phyloP scores from a whole-genome alignment of 2,797 vertebrate species.

The Phataginus tricuspis region DNA sequence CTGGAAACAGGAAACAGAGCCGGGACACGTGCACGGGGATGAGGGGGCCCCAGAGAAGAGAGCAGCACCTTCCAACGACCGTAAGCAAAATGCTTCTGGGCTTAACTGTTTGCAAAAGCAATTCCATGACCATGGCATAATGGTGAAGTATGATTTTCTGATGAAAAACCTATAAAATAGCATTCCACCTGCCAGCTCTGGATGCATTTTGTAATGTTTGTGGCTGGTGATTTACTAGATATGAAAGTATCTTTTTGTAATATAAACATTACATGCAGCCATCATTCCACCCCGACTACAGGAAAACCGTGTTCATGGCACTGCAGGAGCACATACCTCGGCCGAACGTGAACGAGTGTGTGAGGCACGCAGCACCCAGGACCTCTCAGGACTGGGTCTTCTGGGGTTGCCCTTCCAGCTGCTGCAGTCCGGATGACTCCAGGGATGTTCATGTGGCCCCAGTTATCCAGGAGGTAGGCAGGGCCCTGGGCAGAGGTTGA shows the following conservation, averaged over 20 bases:
- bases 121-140: neutral
- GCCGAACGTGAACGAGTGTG: too few species aligned
- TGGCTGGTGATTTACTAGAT: neutral
- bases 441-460: neutral
- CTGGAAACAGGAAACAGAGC: too few species aligned
- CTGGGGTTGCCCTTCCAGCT: neutral
- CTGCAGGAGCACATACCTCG: rapidly evolving
- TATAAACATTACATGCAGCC: neutral
- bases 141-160: neutral
- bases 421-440: neutral
- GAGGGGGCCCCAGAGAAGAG: neutral
- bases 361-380: neutral
- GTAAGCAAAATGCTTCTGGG: neutral
- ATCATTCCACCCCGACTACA: neutral
- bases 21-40: too few species aligned
- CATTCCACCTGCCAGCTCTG: neutral
- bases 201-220: neutral
- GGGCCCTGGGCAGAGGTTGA: rapidly evolving
- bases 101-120: neutral
- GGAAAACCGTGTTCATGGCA: neutral
- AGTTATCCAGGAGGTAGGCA: neutral
- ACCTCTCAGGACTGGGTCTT: neutral
- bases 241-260: neutral
- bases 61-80: neutral
- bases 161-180: neutral